Conservation (phyloP, 2,888 invertebrate genomes). For the Augochlorella aurata region DNA sequence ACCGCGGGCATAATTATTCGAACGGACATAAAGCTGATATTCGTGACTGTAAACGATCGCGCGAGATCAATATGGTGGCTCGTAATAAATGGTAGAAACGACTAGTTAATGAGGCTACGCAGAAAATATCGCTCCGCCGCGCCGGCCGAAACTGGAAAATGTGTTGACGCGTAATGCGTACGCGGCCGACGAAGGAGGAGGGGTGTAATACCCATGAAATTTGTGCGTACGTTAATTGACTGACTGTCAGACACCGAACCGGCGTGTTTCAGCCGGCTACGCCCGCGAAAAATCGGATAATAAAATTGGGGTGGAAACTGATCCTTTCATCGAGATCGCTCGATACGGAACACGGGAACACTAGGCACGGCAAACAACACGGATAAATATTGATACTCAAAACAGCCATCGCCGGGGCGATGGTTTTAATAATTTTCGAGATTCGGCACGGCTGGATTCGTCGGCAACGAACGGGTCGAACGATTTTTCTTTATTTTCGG, state of each 20-base stretch:
- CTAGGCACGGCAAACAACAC: constrained; percentile 16
- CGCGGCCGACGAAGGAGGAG: background rate
- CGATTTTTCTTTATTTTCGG: constrained; percentile 4
- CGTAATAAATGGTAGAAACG: constrained; percentile 10
- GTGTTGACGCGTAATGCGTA: constrained; percentile 6
- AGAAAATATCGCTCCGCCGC: background rate
- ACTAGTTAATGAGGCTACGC: constrained; percentile 24
- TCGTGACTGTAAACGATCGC: constrained; percentile 1
- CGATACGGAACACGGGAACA: background rate
- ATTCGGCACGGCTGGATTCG: constrained; percentile 7
- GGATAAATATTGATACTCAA: constrained; percentile 38
- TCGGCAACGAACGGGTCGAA: background rate
- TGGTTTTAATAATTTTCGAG: constrained; percentile 29
- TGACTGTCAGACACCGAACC: constrained; percentile 5
- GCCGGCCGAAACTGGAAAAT: constrained; percentile 3
- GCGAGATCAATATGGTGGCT: background rate
- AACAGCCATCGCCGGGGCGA: constrained; percentile 22
- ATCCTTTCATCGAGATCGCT: background rate
- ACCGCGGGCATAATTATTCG: background rate
- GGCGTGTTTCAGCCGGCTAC: background rate
- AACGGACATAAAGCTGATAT: background rate
- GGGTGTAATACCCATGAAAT: constrained; percentile 7
- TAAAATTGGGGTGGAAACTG: background rate
- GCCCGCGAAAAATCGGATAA: constrained; percentile 13
- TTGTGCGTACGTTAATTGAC: constrained; percentile 29